phyloP scores from a whole-genome alignment of 2,888 invertebrate species.

The Pachliopta kotzebuea region DNA sequence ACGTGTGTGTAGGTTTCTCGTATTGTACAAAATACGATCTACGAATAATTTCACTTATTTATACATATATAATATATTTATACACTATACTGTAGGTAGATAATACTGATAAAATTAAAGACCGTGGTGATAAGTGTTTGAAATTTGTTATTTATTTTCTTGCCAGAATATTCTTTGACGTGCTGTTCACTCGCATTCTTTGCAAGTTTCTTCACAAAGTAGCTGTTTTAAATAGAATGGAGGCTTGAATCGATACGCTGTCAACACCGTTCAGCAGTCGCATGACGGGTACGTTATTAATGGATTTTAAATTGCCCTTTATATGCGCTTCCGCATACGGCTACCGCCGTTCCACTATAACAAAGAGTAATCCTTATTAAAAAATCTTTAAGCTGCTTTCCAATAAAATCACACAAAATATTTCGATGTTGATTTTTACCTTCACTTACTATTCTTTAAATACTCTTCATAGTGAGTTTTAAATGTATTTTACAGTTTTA shows the following conservation, averaged over 20 bases:
- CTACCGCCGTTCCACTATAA: constrained; percentile 13
- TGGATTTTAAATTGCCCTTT: constrained; percentile 68
- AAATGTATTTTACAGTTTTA: background rate
- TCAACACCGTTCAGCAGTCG: constrained; percentile 38
- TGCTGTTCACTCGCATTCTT: constrained; percentile 6
- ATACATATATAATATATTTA: too few relatives aligned
- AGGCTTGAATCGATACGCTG: constrained; percentile 31
- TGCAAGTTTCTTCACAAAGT: constrained; percentile 17
- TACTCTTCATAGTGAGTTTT: background rate
- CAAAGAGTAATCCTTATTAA: constrained; percentile 23
- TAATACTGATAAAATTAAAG: background rate
- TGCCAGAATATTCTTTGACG: background rate
- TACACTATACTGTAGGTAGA: too few relatives aligned
- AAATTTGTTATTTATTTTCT: background rate
- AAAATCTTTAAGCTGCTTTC: constrained; percentile 2
- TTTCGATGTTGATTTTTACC: background rate
- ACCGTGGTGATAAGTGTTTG: background rate
- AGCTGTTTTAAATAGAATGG: constrained; percentile 23
- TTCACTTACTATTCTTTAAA: background rate
- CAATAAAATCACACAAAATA: background rate
- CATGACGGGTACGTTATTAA: constrained; percentile 58
- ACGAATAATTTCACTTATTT: too few relatives aligned
- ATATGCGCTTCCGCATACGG: constrained; percentile 52
- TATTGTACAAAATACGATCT: too few relatives aligned
- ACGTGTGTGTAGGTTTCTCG: too few relatives aligned